Evolutionary conservation across 2,113 vertebrate genomes (phyloP).

Genomic region (Oryzias celebensis): DNA sequence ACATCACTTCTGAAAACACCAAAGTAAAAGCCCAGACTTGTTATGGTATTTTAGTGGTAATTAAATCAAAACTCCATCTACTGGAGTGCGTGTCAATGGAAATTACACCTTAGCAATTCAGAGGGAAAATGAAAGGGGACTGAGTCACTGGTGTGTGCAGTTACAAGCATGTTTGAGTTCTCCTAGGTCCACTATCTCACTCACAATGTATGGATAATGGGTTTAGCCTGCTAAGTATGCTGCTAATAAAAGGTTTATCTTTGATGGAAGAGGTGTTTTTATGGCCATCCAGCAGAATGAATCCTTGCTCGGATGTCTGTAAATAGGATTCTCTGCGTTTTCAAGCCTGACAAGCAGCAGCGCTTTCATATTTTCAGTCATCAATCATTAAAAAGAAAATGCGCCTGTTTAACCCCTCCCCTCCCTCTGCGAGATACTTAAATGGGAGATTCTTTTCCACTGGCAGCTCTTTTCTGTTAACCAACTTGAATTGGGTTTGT

Average conservation of each 20-base stretch:
- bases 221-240: slow-evolving; percentile 50
- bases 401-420: slow-evolving; percentile 14
- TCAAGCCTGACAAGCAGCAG: slow-evolving; percentile 40
- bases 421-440: slow-evolving; percentile 30
- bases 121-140: slow-evolving; percentile 53
- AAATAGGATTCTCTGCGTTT: slow-evolving; percentile 52
- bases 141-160: slow-evolving; percentile 40
- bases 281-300: slow-evolving; percentile 39
- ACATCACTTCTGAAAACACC: neutral
- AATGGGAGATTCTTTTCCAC: slow-evolving; percentile 14
- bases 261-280: slow-evolving; percentile 56
- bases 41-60: slow-evolving; percentile 43
- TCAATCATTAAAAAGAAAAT: slow-evolving; percentile 45
- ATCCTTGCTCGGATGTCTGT: slow-evolving; percentile 42
- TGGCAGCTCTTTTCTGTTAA: slow-evolving; percentile 43
- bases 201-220: slow-evolving; percentile 56
- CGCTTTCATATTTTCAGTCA: slow-evolving; percentile 38
- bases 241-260: slow-evolving; percentile 57
- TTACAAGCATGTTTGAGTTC: slow-evolving; percentile 29
- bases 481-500: slow-evolving; percentile 16
- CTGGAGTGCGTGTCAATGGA: slow-evolving; percentile 46
- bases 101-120: slow-evolving; percentile 56
- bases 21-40: slow-evolving; percentile 12
- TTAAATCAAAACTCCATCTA: slow-evolving; percentile 59
- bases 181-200: slow-evolving; percentile 25